phyloP scores from a whole-genome alignment of 2,888 invertebrate species.

The Syritta pipiens region DNA sequence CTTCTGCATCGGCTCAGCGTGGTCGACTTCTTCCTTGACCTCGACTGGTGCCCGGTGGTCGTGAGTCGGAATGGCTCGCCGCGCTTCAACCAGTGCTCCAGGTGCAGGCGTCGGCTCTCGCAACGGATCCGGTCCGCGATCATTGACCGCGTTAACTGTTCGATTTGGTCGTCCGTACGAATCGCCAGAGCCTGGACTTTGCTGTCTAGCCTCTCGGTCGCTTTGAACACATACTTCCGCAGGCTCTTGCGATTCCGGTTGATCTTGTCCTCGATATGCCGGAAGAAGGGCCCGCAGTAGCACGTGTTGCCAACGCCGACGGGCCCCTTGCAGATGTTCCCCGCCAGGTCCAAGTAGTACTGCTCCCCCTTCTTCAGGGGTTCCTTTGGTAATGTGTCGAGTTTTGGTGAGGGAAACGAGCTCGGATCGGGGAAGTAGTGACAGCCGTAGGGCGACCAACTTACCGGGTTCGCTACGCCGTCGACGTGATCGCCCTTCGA shows the following conservation, averaged over 20 bases:
- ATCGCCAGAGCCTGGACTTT: constrained; percentile 89
- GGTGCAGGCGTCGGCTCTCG: constrained; percentile 83
- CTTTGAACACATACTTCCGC: constrained; percentile 83
- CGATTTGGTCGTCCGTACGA: constrained; percentile 86
- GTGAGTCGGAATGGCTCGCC: constrained; percentile 83
- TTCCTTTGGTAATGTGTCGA: constrained; percentile 92
- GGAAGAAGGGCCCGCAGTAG: constrained; percentile 94
- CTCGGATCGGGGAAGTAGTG: constrained; percentile 93
- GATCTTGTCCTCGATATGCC: constrained; percentile 91
- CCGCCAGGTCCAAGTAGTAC: constrained; percentile 95
- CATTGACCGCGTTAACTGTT: constrained; percentile 82
- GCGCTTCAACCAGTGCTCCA: constrained; percentile 86
- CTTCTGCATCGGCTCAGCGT: constrained; percentile 86
- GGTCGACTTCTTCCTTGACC: constrained; percentile 81
- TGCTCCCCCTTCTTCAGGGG: constrained; percentile 93
- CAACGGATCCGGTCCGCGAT: constrained; percentile 76
- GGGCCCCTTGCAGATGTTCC: constrained; percentile 96
- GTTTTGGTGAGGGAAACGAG: constrained; percentile 90
- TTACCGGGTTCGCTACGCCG: constrained; percentile 77
- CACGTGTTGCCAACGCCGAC: constrained; percentile 96
- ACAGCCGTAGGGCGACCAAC: constrained; percentile 95
- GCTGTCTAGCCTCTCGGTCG: constrained; percentile 88
- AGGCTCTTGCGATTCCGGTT: constrained; percentile 86
- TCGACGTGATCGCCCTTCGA: constrained; percentile 73
- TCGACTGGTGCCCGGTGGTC: constrained; percentile 79